phyloP scores from a whole-genome alignment of 1,140 invertebrate genomes.

The Dufourea novaeangliae region DNA sequence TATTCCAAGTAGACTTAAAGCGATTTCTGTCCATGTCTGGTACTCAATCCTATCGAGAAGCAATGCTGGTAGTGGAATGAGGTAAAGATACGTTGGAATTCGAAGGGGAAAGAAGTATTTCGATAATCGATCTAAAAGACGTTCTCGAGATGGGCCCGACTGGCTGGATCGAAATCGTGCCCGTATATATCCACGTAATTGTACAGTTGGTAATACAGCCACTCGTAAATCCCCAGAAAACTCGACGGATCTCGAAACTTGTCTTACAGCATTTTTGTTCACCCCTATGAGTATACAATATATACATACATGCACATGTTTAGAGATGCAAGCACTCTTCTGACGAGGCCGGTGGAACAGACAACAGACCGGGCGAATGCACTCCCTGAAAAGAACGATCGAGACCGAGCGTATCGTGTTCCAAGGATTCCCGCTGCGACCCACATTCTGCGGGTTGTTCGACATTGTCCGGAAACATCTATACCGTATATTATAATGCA shows the following conservation, averaged over 20 bases:
- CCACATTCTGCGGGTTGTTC: slow-evolving; percentile 37
- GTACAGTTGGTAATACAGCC: slow-evolving; percentile 26
- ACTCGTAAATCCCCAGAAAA: slow-evolving; percentile 20
- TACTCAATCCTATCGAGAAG: not conserved
- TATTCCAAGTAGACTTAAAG: too few relatives aligned
- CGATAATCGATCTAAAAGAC: not conserved
- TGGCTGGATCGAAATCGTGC: not conserved
- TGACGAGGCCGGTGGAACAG: not conserved
- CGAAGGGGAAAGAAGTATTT: not conserved
- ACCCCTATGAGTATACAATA: slow-evolving; percentile 47
- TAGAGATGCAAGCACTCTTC: not conserved
- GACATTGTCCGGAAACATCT: not conserved
- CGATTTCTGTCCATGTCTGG: too few relatives aligned
- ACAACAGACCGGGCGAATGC: not conserved
- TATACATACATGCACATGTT: not conserved
- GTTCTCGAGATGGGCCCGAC: not conserved
- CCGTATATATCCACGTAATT: slow-evolving; percentile 55
- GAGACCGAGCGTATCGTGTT: not conserved
- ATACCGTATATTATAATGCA: slow-evolving; percentile 1
- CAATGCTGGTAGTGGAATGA: slow-evolving; percentile 14
- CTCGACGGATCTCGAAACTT: slow-evolving; percentile 14
- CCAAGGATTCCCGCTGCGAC: slow-evolving; percentile 5
- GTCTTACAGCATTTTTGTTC: not conserved
- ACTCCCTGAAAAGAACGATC: slow-evolving; percentile 10
- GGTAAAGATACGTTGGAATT: slow-evolving; percentile 4